Evolutionary conservation across 2,797 vertebrate genomes (phyloP).

Genomic region (Protonibea diacanthus): DNA sequence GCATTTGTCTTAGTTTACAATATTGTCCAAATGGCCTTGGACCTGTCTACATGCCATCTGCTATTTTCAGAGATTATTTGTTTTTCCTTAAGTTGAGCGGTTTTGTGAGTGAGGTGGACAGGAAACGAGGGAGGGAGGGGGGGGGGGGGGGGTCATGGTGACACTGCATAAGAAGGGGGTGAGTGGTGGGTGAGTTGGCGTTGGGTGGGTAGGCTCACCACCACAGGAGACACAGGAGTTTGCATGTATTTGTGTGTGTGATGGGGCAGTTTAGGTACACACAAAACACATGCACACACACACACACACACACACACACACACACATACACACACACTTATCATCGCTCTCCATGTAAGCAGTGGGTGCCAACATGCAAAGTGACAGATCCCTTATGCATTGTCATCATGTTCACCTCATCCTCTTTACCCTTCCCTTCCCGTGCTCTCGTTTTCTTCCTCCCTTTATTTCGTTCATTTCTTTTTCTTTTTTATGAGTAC

Average conservation of each 20-base stretch:
- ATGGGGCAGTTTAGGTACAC: conserved; percentile 34
- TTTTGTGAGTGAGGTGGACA: conserved; percentile 66
- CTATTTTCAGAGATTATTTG: conserved; percentile 66
- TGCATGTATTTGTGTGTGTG: conserved; percentile 35
- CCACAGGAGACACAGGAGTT: conserved; percentile 47
- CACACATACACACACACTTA: conserved; percentile 22
- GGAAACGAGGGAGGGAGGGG: conserved; percentile 55
- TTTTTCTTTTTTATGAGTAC: conserved; percentile 28
- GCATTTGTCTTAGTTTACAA: conserved; percentile 65
- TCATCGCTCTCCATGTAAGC: conserved; percentile 77
- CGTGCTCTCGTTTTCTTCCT: conserved; percentile 36
- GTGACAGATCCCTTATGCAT: conserved; percentile 83
- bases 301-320: conserved; percentile 1
- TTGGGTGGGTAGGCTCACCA: conserved; percentile 56
- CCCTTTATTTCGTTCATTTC: conserved; percentile 35
- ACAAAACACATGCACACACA: neutral
- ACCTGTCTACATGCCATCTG: conserved; percentile 53
- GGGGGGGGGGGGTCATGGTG: conserved; percentile 31
- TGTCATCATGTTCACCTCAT: conserved; percentile 53
- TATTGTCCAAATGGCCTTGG: conserved; percentile 58
- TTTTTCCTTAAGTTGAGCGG: conserved; percentile 61
- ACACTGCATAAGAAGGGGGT: conserved; percentile 46
- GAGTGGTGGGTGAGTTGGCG: conserved; percentile 44
- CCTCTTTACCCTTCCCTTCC: conserved; percentile 47
- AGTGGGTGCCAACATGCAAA: conserved; percentile 58